Base-by-base conservation (phyloP, 2,888 invertebrate genomes). In the Lagria hirta region DNA sequence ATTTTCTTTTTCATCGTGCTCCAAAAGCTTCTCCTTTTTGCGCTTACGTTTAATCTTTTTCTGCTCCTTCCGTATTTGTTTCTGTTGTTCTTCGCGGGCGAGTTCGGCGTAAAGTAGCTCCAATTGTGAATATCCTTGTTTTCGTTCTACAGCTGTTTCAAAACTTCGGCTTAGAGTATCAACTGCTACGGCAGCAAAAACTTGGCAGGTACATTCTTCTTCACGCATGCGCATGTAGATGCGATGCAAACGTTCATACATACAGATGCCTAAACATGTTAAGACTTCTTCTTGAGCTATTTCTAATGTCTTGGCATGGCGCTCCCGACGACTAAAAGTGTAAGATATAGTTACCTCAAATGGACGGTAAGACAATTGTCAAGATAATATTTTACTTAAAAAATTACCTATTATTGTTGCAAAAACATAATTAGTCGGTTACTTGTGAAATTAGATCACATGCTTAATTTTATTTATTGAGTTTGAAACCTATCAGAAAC, bases 211-310 rank as follows among this genome's bases (percentile, higher is more conserved):
- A 65, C 90, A 87, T 69, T 94, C 94, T 66, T 94, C 93, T 68
- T 93, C 92, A 42, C 87, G 82, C 61, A 95, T 77, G 36, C 91
- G 83, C 57, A 91, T 81, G 60, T 90, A 88, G 49, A 95, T 86
- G 54, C 88, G 83, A 67, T 93, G 88, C 29, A 96, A 78, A 43
- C 93, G 80, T 67, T 94, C 93, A 68, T 92, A 92, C 62, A 95
- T 84, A 70, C 93, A 92, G 70, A 95, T 88, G 6, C 95, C 95
- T 46, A 96, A 80, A 70, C 95, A 96, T 5, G 93, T 94, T 52
- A 96, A 77, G 41, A 96, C 94, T 75, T 96, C 95, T 73, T 95
- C 94, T 73, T 96, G 95, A 57, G 95, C 95, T 53, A 94, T 92
- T 76, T 95, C 95, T 59, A 96, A 73, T n/a, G 95, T 95, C 74